These are phyloP conservation scores for Prosopocoilus inquinatus DNA, from an alignment of 2,888 invertebrate genomes.

Conservation along the genomic window DNA sequence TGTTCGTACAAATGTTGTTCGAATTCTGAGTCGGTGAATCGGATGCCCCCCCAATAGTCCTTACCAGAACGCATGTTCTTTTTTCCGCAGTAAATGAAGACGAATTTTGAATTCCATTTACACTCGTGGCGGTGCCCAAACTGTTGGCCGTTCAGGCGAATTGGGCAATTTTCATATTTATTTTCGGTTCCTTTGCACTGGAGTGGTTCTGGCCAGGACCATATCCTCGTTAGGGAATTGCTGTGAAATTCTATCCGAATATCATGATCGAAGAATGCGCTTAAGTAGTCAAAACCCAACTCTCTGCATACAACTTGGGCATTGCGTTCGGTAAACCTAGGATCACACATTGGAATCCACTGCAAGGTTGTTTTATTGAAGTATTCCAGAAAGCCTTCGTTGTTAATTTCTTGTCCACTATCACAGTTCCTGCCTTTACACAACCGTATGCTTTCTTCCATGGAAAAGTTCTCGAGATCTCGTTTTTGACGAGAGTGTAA, in stretches of 20 bases:
- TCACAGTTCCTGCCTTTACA: conserved; percentile 75
- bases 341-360: conserved; percentile 96
- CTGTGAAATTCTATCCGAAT: conserved; percentile 86
- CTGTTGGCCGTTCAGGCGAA: conserved; percentile 85
- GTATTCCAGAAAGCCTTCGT: conserved; percentile 90
- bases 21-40: conserved; percentile 87
- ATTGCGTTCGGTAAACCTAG: conserved; percentile 92
- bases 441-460: conserved; percentile 68
- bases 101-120: conserved; percentile 85
- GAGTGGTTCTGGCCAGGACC: conserved; percentile 94
- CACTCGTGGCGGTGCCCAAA: conserved; percentile 84
- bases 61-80: conserved; percentile 62
- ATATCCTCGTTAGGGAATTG: conserved; percentile 80
- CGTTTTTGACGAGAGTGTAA: conserved; percentile 45
- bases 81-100: conserved; percentile 88
- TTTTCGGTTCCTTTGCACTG: conserved; percentile 78
- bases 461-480: conserved; percentile 57
- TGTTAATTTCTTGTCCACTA: conserved; percentile 54
- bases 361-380: conserved; percentile 93
- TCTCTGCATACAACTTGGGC: conserved; percentile 96
- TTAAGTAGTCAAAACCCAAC: conserved; percentile 84
- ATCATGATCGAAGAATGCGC: conserved; percentile 84
- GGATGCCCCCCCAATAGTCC: conserved; percentile 94
- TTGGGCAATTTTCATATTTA: conserved; percentile 78
- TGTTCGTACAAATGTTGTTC: conserved; percentile 83